Base-by-base conservation (phyloP, 2,888 invertebrate species). In the Blomia tropicalis region DNA sequence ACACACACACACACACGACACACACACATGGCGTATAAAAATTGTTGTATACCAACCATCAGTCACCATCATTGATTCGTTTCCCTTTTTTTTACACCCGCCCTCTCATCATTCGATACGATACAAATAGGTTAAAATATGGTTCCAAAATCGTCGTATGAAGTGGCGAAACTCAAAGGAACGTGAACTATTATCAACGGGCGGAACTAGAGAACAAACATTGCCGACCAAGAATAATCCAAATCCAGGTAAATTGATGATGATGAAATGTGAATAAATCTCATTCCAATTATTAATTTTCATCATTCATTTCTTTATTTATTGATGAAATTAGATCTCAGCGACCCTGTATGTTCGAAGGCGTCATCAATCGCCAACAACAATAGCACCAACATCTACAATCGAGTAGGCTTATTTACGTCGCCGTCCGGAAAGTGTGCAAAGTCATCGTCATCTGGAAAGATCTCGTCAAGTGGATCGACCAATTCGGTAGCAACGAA, bases 121-220 rank as follows among this genome's bases (percentile, higher is more conserved):
- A n/a, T n/a, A n/a, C n/a, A 47, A 58, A 23, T 76, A 85, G 85
- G 85, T 85, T 63, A 85, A 85, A 74, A 85, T 86, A 66, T 85
- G 85, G 85, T 96, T 96, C 76, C 95, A 96, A 80, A 96, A 96
- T 74, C 83, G 95, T 0, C 83, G 95, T 62, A 96, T 96, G 95
- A 96, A 91, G 75, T 95, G 95, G 95, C 81, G 96, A 61, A 96
- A 96, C 76, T 91, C 90, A 3, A 95, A 95, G 76, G 95, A 95
- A 74, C 80, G 93, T 32, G 93, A 95, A 75, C 80, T 93, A 0
- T 77, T 95, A 27, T 92, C 93, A 0, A 84, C 84, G 23, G 93
- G 93, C 0, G 93, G 93, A 1, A 88, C 90, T 5, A 80, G 93
- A 30, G 93, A 93, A 71, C 91, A 92, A 74, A 93, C 93, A 0